Conservation (phyloP, 2,888 invertebrate species). For the Osedax fenrisi region DNA sequence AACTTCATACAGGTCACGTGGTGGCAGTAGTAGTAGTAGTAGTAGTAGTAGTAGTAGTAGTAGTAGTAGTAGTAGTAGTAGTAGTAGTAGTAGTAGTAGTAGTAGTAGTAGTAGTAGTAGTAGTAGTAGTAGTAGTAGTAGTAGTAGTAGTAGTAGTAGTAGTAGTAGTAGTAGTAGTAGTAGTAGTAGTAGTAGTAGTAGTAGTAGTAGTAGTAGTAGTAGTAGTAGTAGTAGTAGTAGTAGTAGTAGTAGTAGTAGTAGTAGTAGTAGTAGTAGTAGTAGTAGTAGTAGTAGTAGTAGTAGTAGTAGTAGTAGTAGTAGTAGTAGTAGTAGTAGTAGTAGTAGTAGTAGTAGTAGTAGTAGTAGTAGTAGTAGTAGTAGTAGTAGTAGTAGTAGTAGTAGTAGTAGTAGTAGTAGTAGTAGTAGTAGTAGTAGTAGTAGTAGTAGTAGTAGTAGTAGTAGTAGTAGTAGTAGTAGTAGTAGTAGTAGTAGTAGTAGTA, state of each 20-base stretch:
- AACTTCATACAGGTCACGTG: conserved; percentile 40
- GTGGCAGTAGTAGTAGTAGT: conserved; percentile 17
- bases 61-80: conserved; percentile 27
- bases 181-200: conserved; percentile 24
- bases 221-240: conserved; percentile 24
- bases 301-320: conserved; percentile 18
- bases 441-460: conserved; percentile 26
- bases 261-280: conserved; percentile 24
- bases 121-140: conserved; percentile 23
- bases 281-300: conserved; percentile 20
- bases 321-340: conserved; percentile 15
- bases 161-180: conserved; percentile 24
- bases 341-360: not conserved
- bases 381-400: conserved; percentile 18
- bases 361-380: conserved; percentile 18
- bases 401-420: conserved; percentile 17
- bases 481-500: conserved; percentile 27
- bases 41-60: conserved; percentile 28
- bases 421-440: conserved; percentile 20
- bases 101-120: conserved; percentile 24
- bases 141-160: conserved; percentile 23
- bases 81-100: conserved; percentile 23
- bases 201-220: conserved; percentile 24
- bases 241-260: conserved; percentile 24
- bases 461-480: conserved; percentile 27